These are phyloP conservation scores for Melipona bicolor DNA, from an alignment of 2,888 invertebrate genomes.

Conservation along the genomic window DNA sequence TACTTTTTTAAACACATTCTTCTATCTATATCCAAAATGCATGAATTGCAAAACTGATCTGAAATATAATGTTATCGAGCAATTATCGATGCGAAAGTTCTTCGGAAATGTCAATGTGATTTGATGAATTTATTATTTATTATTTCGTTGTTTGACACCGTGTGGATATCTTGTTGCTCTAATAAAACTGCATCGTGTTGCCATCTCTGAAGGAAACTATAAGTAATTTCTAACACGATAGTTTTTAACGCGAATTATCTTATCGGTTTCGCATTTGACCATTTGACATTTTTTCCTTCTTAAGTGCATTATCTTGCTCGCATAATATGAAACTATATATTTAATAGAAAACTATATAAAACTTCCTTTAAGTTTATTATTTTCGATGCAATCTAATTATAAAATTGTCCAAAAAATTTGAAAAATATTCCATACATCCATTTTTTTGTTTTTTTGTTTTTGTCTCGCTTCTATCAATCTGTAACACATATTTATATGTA, in stretches of 20 bases:
- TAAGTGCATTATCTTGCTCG: not conserved
- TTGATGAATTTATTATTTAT: not conserved
- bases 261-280: not conserved
- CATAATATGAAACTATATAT: not conserved
- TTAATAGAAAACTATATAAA: not conserved
- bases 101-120: not conserved
- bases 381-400: not conserved
- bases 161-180: not conserved
- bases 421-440: not conserved
- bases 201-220: slow-evolving; percentile 48
- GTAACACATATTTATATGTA: not conserved
- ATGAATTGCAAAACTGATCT: not conserved
- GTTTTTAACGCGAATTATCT: slow-evolving; percentile 37
- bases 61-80: not conserved
- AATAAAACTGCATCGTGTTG: slow-evolving; percentile 26
- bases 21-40: not conserved
- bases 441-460: not conserved
- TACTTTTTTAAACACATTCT: not conserved
- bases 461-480: not conserved
- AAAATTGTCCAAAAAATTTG: not conserved
- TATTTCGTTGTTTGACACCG: not conserved
- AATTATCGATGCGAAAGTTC: not conserved
- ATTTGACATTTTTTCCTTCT: not conserved
- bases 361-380: not conserved
- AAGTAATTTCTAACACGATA: slow-evolving; percentile 26